A percentile compares a stretch with the other conserved stretches of the same genome.
Evolutionary conservation across 2,113 vertebrate genomes (phyloP).

Genomic region (Eublepharis macularius): DNA sequence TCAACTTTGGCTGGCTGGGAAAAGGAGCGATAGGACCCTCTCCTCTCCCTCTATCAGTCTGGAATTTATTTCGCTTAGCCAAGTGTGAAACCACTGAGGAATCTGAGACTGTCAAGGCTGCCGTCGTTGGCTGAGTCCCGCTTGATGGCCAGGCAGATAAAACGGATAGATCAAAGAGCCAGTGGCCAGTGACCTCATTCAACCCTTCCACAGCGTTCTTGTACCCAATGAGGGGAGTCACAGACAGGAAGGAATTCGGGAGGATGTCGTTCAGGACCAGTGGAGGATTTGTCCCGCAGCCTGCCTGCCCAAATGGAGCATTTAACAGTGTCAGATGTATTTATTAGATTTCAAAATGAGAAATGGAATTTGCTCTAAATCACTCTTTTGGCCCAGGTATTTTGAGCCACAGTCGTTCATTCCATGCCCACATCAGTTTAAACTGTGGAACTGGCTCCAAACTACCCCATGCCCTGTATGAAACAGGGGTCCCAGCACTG

Average conservation of each 20-base stretch:
- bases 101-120: not conserved
- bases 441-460: not conserved
- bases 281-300: not conserved
- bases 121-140: not conserved
- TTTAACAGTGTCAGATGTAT: not conserved
- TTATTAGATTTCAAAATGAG: not conserved
- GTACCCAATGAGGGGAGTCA: not conserved
- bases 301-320: not conserved
- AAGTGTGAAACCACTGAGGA: slow-evolving; percentile 48
- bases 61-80: not conserved
- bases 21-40: not conserved
- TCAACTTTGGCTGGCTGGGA: slow-evolving; percentile 58
- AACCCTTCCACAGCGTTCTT: not conserved
- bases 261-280: not conserved
- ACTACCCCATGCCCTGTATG: not conserved
- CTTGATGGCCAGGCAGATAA: not conserved
- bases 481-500: not conserved
- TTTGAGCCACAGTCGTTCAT: not conserved
- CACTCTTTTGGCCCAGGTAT: not conserved
- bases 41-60: not conserved
- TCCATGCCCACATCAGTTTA: not conserved
- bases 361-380: no score
- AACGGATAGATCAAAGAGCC: not conserved
- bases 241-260: not conserved
- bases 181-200: not conserved